Evolutionary conservation across 2,888 invertebrate genomes (phyloP), one percentile per base, ranked within the genome.

Genomic region (Yponomeuta evonymella): DNA sequence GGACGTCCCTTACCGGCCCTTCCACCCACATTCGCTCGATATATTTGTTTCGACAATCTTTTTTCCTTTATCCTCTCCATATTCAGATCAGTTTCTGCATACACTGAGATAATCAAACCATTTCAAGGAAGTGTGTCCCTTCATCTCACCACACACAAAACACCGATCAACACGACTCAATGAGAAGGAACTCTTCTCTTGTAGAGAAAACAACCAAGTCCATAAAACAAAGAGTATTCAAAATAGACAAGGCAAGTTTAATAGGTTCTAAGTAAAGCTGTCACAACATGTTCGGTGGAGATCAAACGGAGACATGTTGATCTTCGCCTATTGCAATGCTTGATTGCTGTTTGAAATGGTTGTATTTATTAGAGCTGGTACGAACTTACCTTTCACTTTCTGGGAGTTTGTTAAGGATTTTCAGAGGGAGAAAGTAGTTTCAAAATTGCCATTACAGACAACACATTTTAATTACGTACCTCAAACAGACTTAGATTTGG

Each of bases 221-320:
- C 48, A 48, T 69, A n/a, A 51, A 15, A 67, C n/a, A 69, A 69
- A 69, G 36, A 51, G 51, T 29, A 43, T 30, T 69, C 48, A 51
- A 69, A 70, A 70, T 10, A 58, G 51, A 70, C 51, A 48, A 43
- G n/a, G n/a, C 33, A 43, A 43, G 43, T 64, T 58, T 70, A 64
- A 70, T 43, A 51, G 63, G 15, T 69, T 69, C 69, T 48, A 5
- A 70, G 64, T 63, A 70, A 70, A 70, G 70, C 70, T 70, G 70
- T 43, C 58, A 70, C 33, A 70, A 70, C 65, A 70, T 29, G n/a
- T 58, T 58, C 69, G 30, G 70, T 36, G 10, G 23, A 70, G 62
- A 63, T 70, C 70, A 70, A 70, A 63, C 29, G 70, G 8, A 43
- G 43, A 43, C 12, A 15, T 58, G 51, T 58, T 58, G 51, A 58